Conservation (phyloP, 2,888 invertebrate genomes). For the Dryocosmus kuriphilus region DNA sequence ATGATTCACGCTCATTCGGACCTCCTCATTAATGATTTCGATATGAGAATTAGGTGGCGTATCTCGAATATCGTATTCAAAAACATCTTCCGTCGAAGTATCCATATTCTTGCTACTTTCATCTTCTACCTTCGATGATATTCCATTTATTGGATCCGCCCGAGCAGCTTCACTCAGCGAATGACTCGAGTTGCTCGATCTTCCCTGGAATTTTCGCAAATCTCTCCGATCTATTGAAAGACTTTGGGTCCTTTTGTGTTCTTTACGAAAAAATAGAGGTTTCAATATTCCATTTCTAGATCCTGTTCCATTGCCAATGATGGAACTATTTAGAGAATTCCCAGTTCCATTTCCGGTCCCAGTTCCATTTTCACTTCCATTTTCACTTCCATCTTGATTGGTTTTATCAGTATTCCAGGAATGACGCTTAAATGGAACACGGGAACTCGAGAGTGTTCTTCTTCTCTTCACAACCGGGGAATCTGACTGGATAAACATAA, state of each 20-base stretch:
- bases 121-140: slow-evolving; percentile 45
- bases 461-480: slow-evolving; percentile 77
- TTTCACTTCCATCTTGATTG: slow-evolving; percentile 47
- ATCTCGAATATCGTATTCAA: slow-evolving; percentile 70
- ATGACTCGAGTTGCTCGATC: slow-evolving; percentile 70
- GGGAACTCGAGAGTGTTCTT: slow-evolving; percentile 75
- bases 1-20: slow-evolving; percentile 62
- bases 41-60: slow-evolving; percentile 76
- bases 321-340: slow-evolving; percentile 14
- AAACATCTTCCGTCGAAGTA: slow-evolving; percentile 68
- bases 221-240: slow-evolving; percentile 75
- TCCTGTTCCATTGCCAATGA: slow-evolving; percentile 46
- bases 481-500: slow-evolving; percentile 79
- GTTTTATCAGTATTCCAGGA: slow-evolving; percentile 78
- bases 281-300: slow-evolving; percentile 55
- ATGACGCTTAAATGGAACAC: slow-evolving; percentile 76
- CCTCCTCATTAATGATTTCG: slow-evolving; percentile 67
- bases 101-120: slow-evolving; percentile 65
- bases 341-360: slow-evolving; percentile 41
- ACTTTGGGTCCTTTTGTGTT: slow-evolving; percentile 78
- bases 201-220: slow-evolving; percentile 63
- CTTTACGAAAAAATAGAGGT: slow-evolving; percentile 66
- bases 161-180: slow-evolving; percentile 69
- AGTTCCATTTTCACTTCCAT: not conserved
- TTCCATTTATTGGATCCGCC: slow-evolving; percentile 54